phyloP scores from a whole-genome alignment of 2,888 invertebrate genomes.

The Ophion ellenae region DNA sequence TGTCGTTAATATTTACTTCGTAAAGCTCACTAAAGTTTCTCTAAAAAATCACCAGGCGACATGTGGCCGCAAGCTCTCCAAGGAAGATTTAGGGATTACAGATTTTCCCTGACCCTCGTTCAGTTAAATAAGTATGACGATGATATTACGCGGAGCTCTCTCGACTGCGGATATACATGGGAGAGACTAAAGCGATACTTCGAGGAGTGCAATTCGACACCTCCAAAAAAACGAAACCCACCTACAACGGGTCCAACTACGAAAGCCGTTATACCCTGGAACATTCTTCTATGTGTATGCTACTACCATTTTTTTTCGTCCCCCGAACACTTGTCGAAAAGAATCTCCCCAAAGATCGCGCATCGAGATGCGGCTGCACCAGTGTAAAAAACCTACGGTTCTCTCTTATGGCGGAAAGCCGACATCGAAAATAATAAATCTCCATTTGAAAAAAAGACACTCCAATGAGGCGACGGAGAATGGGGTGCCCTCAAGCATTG shows the following conservation, averaged over 20 bases:
- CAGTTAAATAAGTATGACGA: slow-evolving; percentile 14
- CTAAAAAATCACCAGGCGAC: slow-evolving; percentile 67
- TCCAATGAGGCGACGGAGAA: background rate
- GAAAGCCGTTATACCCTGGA: slow-evolving; percentile 18
- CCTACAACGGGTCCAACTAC: too few relatives aligned
- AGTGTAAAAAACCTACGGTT: slow-evolving; percentile 42
- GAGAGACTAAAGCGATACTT: slow-evolving; percentile 66
- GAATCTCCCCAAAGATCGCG: background rate
- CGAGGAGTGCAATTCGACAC: slow-evolving; percentile 67
- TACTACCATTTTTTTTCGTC: slow-evolving; percentile 17
- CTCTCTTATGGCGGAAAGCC: slow-evolving; percentile 3
- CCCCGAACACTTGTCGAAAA: slow-evolving; percentile 52
- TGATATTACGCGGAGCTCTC: background rate
- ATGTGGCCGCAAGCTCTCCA: slow-evolving; percentile 55
- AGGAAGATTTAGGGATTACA: slow-evolving; percentile 35
- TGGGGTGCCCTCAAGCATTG: background rate
- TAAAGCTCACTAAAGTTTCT: slow-evolving; percentile 61
- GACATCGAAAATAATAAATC: background rate
- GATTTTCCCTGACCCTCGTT: slow-evolving; percentile 20
- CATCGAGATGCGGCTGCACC: slow-evolving; percentile 16
- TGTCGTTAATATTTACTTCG: slow-evolving; percentile 51
- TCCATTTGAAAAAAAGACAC: background rate
- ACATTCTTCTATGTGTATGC: slow-evolving; percentile 4
- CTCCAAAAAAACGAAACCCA: slow-evolving; percentile 55
- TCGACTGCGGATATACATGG: slow-evolving; percentile 25